Percentiles rank a stretch among this genome's conserved stretches.
Conservation (phyloP, 1,140 invertebrate genomes). For the Cataglyphis hispanica region DNA sequence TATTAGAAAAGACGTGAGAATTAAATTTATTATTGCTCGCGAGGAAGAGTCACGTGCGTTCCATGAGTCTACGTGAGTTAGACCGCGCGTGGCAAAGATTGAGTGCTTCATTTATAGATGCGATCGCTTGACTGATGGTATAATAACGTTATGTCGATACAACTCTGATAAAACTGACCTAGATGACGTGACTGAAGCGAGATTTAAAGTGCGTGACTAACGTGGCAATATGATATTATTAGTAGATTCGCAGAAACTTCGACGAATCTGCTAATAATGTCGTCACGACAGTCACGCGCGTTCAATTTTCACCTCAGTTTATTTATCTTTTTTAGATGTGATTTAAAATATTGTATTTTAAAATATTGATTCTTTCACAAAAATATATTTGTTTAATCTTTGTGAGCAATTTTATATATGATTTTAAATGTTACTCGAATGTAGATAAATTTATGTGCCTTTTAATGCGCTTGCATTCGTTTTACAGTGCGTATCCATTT, state of each 20-base stretch:
- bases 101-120: conserved; percentile 23
- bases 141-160: conserved; percentile 26
- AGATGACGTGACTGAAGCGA: conserved; percentile 36
- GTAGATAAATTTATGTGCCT: neutral
- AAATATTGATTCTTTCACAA: neutral
- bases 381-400: neutral
- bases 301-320: neutral
- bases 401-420: neutral
- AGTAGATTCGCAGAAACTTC: conserved; percentile 15
- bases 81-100: conserved; percentile 13
- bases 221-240: conserved; percentile 36
- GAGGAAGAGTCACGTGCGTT: neutral
- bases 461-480: neutral
- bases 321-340: neutral
- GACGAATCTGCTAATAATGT: conserved; percentile 32
- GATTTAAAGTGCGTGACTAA: conserved; percentile 43
- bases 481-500: neutral
- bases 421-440: neutral
- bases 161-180: conserved; percentile 8
- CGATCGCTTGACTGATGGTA: conserved; percentile 20
- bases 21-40: conserved; percentile 31
- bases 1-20: neutral
- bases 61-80: neutral
- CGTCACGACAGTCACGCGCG: neutral
- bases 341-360: neutral